Percentiles rank a stretch among this genome's conserved stretches.
Conservation (phyloP, 2,113 vertebrate species). For the Podarcis muralis region DNA sequence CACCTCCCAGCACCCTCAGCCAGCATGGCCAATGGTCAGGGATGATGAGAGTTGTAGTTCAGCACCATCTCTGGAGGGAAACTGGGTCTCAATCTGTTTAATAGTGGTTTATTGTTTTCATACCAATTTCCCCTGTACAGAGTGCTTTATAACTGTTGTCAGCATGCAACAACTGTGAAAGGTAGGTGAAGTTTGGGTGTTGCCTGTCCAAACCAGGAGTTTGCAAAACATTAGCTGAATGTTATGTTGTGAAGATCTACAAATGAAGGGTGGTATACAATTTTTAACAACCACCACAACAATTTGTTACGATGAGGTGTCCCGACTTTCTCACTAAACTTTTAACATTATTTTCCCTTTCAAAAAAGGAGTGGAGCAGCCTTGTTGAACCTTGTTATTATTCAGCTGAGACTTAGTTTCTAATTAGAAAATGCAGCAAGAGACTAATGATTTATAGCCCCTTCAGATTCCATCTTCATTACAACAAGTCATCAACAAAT, state of each 20-base stretch:
- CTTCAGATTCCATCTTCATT: neutral
- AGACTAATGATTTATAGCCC: conserved; percentile 26
- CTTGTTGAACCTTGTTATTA: neutral
- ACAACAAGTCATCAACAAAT: neutral
- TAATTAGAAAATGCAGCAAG: conserved; percentile 36
- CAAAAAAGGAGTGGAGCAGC: neutral
- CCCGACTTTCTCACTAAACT: neutral
- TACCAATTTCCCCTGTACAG: neutral
- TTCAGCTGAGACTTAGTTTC: conserved; percentile 44
- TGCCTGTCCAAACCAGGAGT: neutral
- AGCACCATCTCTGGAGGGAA: too few relatives aligned
- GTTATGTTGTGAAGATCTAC: neutral
- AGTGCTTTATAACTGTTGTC: neutral
- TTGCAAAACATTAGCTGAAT: neutral
- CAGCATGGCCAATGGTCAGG: too few relatives aligned
- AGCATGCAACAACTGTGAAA: neutral
- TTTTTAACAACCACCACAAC: too few relatives aligned
- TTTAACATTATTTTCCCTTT: conserved; percentile 30
- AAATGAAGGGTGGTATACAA: too few relatives aligned
- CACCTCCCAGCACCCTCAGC: too few relatives aligned
- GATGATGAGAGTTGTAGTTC: too few relatives aligned
- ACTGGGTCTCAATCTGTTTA: too few relatives aligned
- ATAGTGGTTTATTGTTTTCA: neutral
- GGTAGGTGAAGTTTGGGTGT: neutral
- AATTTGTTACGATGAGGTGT: conserved; percentile 29